phyloP scores from a whole-genome alignment of 37 sponge, comb jelly and placozoan genomes.

The Hexactinellida sp. region DNA sequence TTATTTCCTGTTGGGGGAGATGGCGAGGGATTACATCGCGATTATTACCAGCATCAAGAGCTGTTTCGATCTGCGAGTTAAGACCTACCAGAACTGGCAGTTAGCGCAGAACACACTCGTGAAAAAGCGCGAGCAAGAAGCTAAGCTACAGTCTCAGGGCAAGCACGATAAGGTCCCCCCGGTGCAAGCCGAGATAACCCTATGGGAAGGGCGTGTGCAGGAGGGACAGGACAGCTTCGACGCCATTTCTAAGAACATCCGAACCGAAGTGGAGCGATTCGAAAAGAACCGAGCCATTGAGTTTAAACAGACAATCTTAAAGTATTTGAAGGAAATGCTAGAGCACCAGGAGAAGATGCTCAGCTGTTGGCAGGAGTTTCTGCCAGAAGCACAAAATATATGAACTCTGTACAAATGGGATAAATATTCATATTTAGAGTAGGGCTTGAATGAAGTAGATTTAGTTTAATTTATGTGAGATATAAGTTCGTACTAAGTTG shows the following conservation, averaged over 20 bases:
- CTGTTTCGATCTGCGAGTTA: conserved; percentile 60
- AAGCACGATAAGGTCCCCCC: conserved; percentile 74
- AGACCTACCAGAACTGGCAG: conserved; percentile 53
- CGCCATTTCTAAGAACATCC: conserved; percentile 44
- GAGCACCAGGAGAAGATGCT: background rate
- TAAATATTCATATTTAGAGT: conserved; percentile 5
- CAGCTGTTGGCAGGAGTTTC: conserved; percentile 4
- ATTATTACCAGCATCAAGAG: conserved; percentile 64
- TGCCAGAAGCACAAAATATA: background rate
- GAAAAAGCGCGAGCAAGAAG: conserved; percentile 80
- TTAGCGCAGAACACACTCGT: conserved; percentile 57
- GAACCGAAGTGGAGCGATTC: conserved; percentile 64
- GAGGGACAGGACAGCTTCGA: conserved; percentile 80
- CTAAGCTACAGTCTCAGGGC: conserved; percentile 56
- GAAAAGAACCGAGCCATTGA: conserved; percentile 30
- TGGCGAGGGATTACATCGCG: conserved; percentile 72
- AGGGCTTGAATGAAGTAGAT: background rate
- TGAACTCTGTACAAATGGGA: background rate
- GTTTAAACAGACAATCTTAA: background rate
- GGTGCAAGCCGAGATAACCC: conserved; percentile 55
- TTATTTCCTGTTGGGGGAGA: conserved; percentile 76
- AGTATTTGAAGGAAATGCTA: background rate
- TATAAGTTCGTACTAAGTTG: too few relatives aligned
- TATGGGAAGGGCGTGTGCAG: conserved; percentile 80
- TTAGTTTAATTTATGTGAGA: background rate